Evolutionary conservation across 2,797 vertebrate species (phyloP).

Genomic region (Pangasius macronema): DNA sequence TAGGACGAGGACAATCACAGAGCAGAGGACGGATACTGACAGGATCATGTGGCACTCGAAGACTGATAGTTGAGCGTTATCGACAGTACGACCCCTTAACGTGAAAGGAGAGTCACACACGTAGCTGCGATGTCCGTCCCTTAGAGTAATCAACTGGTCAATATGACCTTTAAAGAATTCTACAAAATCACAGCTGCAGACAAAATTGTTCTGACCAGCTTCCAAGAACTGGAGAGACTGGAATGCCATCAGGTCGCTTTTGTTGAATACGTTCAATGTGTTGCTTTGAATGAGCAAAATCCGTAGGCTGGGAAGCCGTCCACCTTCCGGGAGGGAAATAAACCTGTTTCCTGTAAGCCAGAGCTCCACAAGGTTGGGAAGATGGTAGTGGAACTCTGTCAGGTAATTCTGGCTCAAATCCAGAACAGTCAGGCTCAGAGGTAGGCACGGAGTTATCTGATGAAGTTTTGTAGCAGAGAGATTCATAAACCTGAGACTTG

Average conservation of each 20-base stretch:
- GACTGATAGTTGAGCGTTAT: slow-evolving; percentile 54
- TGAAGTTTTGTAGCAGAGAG: slow-evolving; percentile 71
- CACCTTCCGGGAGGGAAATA: slow-evolving; percentile 66
- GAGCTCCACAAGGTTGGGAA: slow-evolving; percentile 71
- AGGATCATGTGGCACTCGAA: slow-evolving; percentile 70
- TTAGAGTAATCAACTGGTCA: slow-evolving; percentile 47
- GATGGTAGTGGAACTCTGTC: slow-evolving; percentile 61
- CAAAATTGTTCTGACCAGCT: slow-evolving; percentile 72
- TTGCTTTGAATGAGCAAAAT: slow-evolving; percentile 70
- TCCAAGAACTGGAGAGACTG: slow-evolving; percentile 67
- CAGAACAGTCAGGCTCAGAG: slow-evolving; percentile 68
- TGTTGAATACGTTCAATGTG: slow-evolving; percentile 67
- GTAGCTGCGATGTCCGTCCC: slow-evolving; percentile 69
- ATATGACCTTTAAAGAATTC: slow-evolving; percentile 61
- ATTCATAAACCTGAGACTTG: slow-evolving; percentile 71
- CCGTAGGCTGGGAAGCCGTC: slow-evolving; percentile 60
- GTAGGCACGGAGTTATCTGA: slow-evolving; percentile 68
- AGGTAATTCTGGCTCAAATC: slow-evolving; percentile 78
- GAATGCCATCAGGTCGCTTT: slow-evolving; percentile 67
- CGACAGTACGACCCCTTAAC: slow-evolving; percentile 63
- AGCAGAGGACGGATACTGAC: slow-evolving; percentile 63
- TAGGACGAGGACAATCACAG: slow-evolving; percentile 58
- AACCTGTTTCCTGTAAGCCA: slow-evolving; percentile 76
- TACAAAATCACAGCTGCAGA: slow-evolving; percentile 80
- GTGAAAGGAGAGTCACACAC: slow-evolving; percentile 74